Evolutionary conservation across 2,888 invertebrate species (phyloP), one percentile per base, ranked within the genome.

Genomic region (Stegana nigrithorax): DNA sequence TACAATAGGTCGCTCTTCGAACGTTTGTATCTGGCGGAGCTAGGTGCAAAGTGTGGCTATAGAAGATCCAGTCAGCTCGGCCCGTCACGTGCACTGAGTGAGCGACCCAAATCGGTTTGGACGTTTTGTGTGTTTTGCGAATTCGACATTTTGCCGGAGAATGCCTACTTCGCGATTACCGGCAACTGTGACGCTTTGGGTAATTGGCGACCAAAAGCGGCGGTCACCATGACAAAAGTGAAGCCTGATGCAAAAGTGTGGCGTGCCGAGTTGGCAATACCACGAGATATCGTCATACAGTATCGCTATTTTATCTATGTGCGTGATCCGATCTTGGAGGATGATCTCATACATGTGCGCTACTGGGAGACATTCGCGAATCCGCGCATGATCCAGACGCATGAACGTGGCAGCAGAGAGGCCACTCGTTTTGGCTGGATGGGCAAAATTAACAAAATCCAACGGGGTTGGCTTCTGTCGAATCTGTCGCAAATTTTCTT

Each of bases 291-390:
- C 10, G 25, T 59, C 29, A 45, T 74, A 12, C 60, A 62, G 32
- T 94, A 91, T 82, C 89, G 95, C 56, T 95, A 92, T 84, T 91
- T 90, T 69, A 87, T 92, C 68, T 91, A 92, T 81, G 86, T 90
- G 51, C 76, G 91, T 90, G 68, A 88, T 93, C 67, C 78, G 90
- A 14, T 87, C 90, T 4, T 5, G 25, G 23, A 26, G 56, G 50
- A 47, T 26, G 63, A 55, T 17, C n/a, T 21, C 10, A 42, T 25
- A 14, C 26, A 57, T 27, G 2, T 57, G 4, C 44, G 91, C n/a
- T 87, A 88, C 66, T 94, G 93, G 94, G 95, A 95, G 84, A 91
- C 93, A 0, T 89, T 84, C 90, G 7, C 88, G 91, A 63, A 89
- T 93, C 14, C 87, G 91, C n/a, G 87, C 88, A 65, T 94, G 93